These are phyloP conservation scores for Eretmocerus hayati DNA, from an alignment of 2,888 invertebrate genomes.

Conservation along the genomic window DNA sequence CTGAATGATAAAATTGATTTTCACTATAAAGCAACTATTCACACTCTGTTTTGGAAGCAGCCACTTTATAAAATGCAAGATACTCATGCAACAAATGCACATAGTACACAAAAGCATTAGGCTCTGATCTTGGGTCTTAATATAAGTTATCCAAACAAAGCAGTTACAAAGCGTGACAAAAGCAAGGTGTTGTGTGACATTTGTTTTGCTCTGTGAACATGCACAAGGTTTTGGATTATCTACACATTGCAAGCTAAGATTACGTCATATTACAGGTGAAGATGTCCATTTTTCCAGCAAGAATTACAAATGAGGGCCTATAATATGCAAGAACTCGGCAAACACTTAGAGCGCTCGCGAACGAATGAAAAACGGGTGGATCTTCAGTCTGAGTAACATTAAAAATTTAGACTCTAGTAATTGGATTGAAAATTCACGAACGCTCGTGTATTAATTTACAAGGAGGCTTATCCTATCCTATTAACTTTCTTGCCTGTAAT, in stretches of 20 bases:
- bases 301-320: no score
- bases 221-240: slow-evolving; percentile 35
- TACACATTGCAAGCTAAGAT: slow-evolving; percentile 34
- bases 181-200: slow-evolving; percentile 36
- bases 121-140: slow-evolving; percentile 30
- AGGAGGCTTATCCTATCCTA: no score
- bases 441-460: no score
- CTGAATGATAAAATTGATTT: background rate
- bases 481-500: no score
- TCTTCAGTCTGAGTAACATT: no score
- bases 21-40: background rate
- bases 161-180: slow-evolving; percentile 36
- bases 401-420: no score
- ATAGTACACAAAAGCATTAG: slow-evolving; percentile 30
- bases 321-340: no score
- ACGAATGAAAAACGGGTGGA: no score
- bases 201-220: slow-evolving; percentile 36
- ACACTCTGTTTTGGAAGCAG: background rate
- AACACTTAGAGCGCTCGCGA: no score
- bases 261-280: no score
- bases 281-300: no score
- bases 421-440: no score
- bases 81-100: slow-evolving; percentile 32
- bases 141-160: slow-evolving; percentile 43
- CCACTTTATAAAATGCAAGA: slow-evolving; percentile 7